Base-by-base conservation (phyloP, 2,797 vertebrate genomes). In the Enteromius treurensis region DNA sequence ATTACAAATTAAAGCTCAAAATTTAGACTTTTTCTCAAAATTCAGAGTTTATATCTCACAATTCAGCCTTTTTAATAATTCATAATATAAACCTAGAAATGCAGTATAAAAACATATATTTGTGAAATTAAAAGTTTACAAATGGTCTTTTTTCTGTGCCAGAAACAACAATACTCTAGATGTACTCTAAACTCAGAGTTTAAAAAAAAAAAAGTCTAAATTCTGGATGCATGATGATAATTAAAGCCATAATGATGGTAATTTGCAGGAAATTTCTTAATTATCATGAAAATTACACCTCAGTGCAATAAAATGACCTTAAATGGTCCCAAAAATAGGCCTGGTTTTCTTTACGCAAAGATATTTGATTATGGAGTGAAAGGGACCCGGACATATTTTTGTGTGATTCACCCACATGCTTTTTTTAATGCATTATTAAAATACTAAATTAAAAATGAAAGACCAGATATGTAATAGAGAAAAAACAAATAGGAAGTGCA, bases 401-500 rank as follows among this genome's bases (percentile, higher is more conserved):
- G 15, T 69, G 47, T 4, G 23, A 60, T 45, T 70, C 17, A 32
- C 51, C 10, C 34, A 42, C 19, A 55, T 34, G 19, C 23, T 60
- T n/a, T 32, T 58, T 45, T 17, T 45, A 26, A 3, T 58, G 17
- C 10, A 9, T 40, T n/a, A 80, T 40, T 32, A 23, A 49, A 47
- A 65, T 15, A 7, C 58, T 29, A 32, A 13, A 37, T 5, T 23
- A 51, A n/a, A 34, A 23, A 76, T 10, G 23, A 67, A 23, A 23
- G 3, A 79, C 19, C 17, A 10, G 76, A 78, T 51, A 81, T 71
- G 47, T 60, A n/a, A 49, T n/a, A 47, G 17, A 34, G 19, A 71
- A 13, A 13, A 26, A 19, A 11, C 15, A 62, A 62, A 73, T 34
- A 34, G 19, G 11, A 74, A 53, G 19, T n/a, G 10, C 40, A 71